A percentile compares a stretch with the other conserved stretches of the same genome.
These are phyloP conservation scores for Prolemur simus DNA, from an alignment of 2,113 vertebrate species.

Conservation along the genomic window DNA sequence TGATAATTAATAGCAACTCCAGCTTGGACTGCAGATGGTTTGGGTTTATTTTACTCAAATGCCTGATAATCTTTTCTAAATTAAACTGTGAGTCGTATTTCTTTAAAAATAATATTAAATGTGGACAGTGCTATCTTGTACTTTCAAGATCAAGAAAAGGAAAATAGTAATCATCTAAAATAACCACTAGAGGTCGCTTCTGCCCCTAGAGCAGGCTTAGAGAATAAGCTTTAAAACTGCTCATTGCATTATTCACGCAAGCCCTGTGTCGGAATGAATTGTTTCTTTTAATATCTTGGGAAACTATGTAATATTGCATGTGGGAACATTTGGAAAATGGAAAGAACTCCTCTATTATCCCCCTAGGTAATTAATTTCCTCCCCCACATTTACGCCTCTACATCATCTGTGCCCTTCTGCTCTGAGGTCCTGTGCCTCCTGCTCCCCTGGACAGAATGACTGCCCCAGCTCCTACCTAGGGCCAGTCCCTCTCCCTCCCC, in stretches of 20 bases:
- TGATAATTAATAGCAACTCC: not conserved
- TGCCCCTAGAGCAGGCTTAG: not conserved
- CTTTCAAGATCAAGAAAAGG: not conserved
- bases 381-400: not conserved
- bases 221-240: not conserved
- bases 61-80: slow-evolving; percentile 1
- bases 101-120: slow-evolving; percentile 24
- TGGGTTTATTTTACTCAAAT: slow-evolving; percentile 25
- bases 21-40: slow-evolving; percentile 13
- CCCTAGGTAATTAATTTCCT: not conserved
- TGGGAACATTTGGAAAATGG: not conserved
- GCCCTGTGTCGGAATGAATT: not conserved
- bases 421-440: not conserved
- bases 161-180: not conserved
- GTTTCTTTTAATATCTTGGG: slow-evolving; percentile 62
- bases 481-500: not conserved
- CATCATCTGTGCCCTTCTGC: not conserved
- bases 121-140: not conserved
- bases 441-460: not conserved
- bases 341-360: slow-evolving; percentile 1
- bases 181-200: slow-evolving; percentile 67
- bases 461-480: not conserved
- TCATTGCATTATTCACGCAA: not conserved
- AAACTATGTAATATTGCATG: slow-evolving; percentile 26
- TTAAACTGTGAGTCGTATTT: not conserved